phyloP scores from a whole-genome alignment of 2,113 vertebrate species.

The Chlamydotis undulata region DNA sequence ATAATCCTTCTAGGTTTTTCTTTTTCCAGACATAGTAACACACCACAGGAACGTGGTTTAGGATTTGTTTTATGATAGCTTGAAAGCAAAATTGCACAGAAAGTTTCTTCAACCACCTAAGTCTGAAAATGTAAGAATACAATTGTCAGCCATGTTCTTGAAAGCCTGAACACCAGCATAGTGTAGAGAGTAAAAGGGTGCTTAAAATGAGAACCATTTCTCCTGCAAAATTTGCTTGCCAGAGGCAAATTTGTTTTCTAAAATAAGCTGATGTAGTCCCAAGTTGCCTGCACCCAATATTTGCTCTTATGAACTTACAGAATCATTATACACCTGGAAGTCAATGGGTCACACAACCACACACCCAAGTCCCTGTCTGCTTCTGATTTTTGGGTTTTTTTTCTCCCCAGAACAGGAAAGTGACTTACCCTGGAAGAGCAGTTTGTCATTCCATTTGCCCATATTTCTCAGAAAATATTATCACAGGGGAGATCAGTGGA shows the following conservation, averaged over 20 bases:
- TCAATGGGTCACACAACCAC: background rate
- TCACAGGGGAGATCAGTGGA: background rate
- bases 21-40: background rate
- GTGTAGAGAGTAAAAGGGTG: background rate
- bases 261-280: background rate
- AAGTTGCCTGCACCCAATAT: background rate
- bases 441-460: background rate
- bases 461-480: background rate
- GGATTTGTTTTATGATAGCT: background rate
- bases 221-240: background rate
- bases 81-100: background rate
- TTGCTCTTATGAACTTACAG: background rate
- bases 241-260: background rate
- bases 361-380: background rate
- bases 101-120: background rate
- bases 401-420: background rate
- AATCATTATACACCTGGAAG: background rate
- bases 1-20: background rate
- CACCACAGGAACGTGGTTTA: background rate
- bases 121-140: background rate
- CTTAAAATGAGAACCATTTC: background rate
- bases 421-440: background rate
- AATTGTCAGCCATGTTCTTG: background rate
- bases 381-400: background rate
- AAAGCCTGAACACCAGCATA: background rate